Evolutionary conservation across 2,797 vertebrate species (phyloP).

Genomic region (Tokudaia tokunoshimensis): DNA sequence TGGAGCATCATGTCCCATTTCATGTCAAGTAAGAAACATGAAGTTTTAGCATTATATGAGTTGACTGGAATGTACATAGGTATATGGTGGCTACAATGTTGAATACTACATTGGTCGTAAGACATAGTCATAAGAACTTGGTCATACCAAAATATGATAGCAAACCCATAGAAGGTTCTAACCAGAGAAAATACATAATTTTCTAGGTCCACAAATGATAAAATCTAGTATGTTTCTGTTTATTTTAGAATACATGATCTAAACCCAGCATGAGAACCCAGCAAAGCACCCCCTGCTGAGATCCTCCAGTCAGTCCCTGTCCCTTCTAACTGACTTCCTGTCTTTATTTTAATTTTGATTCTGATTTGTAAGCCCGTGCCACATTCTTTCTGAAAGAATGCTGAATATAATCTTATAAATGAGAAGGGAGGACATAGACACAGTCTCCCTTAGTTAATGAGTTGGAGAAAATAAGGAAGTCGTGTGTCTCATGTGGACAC

Average conservation of each 20-base stretch:
- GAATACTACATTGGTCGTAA: not conserved
- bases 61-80: not conserved
- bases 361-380: constrained; percentile 43
- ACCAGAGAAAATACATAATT: not conserved
- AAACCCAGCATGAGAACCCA: constrained; percentile 27
- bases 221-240: constrained; percentile 40
- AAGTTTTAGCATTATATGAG: constrained; percentile 34
- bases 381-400: constrained; percentile 1
- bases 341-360: constrained; percentile 1
- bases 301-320: not conserved
- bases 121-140: not conserved
- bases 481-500: not conserved
- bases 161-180: constrained; percentile 11
- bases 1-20: not conserved
- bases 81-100: not conserved
- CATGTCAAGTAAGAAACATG: constrained; percentile 30
- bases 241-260: not conserved
- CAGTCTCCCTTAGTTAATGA: constrained; percentile 2
- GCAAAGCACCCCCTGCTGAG: not conserved
- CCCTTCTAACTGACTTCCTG: constrained; percentile 19
- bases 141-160: constrained; percentile 43
- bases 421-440: not conserved
- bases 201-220: constrained; percentile 39
- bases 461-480: constrained; percentile 17
- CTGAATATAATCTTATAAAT: constrained; percentile 33